Conservation (phyloP, 1,140 invertebrate genomes). For the Leptinotarsa texana region DNA sequence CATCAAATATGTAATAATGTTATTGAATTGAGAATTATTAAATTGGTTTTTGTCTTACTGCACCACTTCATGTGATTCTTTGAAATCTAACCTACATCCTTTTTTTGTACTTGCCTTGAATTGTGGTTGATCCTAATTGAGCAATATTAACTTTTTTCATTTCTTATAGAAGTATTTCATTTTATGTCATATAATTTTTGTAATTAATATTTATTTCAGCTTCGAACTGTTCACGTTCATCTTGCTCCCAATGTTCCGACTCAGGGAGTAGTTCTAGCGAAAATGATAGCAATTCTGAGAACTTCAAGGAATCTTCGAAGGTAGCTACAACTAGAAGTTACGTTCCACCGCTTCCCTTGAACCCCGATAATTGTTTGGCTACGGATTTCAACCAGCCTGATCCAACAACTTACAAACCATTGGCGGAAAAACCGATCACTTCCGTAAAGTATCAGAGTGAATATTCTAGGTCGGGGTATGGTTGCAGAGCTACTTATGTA, state of each 20-base stretch:
- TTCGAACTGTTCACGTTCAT: slow-evolving; percentile 63
- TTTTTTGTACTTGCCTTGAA: too few relatives aligned
- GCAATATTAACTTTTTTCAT: too few relatives aligned
- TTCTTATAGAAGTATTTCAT: too few relatives aligned
- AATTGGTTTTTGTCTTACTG: too few relatives aligned
- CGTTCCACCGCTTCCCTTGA: slow-evolving; percentile 32
- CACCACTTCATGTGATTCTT: too few relatives aligned
- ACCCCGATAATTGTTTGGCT: slow-evolving; percentile 46
- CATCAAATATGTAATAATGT: too few relatives aligned
- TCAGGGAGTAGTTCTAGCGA: slow-evolving; percentile 55
- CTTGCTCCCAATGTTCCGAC: slow-evolving; percentile 60
- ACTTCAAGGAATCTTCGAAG: slow-evolving; percentile 52
- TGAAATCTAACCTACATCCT: too few relatives aligned
- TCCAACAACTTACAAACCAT: slow-evolving; percentile 53
- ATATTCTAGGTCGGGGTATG: slow-evolving; percentile 25
- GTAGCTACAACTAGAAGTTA: slow-evolving; percentile 25
- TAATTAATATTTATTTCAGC: slow-evolving; percentile 47
- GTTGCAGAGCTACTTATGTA: slow-evolving; percentile 43
- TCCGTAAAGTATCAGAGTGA: not conserved
- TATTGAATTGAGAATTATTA: too few relatives aligned
- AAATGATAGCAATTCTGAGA: slow-evolving; percentile 52
- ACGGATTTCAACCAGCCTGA: slow-evolving; percentile 54
- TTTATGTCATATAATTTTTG: too few relatives aligned
- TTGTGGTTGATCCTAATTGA: too few relatives aligned
- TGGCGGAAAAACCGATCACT: slow-evolving; percentile 17